Percentiles rank a stretch among this genome's conserved stretches.
Conservation (phyloP, 2,797 vertebrate species). For the Calcarius lapponicus region DNA sequence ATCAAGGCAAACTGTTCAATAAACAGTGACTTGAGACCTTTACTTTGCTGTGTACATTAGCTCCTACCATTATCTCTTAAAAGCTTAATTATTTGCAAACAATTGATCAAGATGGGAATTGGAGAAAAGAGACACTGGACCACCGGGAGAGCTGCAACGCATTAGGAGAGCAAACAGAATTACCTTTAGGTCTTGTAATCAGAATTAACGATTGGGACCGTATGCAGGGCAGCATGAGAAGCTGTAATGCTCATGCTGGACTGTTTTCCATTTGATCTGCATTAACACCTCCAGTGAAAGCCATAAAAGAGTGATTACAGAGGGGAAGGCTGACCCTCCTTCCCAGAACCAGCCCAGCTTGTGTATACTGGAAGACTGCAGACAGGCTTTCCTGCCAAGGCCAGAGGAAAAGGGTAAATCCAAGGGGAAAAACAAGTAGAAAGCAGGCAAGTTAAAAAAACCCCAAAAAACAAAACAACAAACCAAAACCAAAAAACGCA, state of each 20-base stretch:
- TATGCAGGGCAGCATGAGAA: slow-evolving; percentile 33
- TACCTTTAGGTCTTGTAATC: slow-evolving; percentile 80
- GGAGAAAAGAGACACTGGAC: slow-evolving; percentile 75
- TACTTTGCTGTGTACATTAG: slow-evolving; percentile 80
- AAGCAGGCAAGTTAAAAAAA: not conserved
- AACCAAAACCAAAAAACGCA: not conserved
- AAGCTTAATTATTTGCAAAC: slow-evolving; percentile 89
- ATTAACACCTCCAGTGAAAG: slow-evolving; percentile 82
- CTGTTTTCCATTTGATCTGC: slow-evolving; percentile 83
- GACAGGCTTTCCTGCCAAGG: not conserved
- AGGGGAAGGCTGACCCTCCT: slow-evolving; percentile 72
- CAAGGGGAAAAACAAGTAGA: not conserved
- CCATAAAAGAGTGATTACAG: slow-evolving; percentile 80
- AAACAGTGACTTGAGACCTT: slow-evolving; percentile 72
- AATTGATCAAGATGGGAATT: slow-evolving; percentile 85
- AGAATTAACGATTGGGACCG: slow-evolving; percentile 77
- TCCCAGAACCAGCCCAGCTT: slow-evolving; percentile 64
- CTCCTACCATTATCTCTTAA: slow-evolving; percentile 82
- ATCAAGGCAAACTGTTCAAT: slow-evolving; percentile 75
- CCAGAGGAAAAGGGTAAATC: not conserved
- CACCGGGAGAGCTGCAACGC: slow-evolving; percentile 77
- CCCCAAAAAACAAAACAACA: not conserved
- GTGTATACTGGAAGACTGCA: not conserved
- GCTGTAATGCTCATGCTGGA: slow-evolving; percentile 69
- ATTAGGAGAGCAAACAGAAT: slow-evolving; percentile 85